phyloP scores from a whole-genome alignment of 1,140 invertebrate species.

The Drosophila ohnishii region DNA sequence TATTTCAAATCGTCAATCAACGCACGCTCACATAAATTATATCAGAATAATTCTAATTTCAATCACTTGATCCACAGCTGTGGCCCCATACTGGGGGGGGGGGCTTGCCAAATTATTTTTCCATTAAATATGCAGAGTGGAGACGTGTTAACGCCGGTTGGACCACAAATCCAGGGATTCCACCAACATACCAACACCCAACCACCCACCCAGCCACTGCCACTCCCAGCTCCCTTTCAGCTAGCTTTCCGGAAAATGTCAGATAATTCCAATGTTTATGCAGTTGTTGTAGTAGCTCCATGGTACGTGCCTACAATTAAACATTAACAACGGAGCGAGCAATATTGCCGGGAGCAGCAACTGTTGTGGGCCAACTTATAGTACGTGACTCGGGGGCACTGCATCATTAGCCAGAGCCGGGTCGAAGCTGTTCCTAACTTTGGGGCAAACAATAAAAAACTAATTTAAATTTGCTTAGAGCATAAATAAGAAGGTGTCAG shows the following conservation, averaged over 20 bases:
- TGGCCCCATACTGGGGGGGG: slow-evolving; percentile 1
- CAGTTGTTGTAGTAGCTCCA: slow-evolving; percentile 58
- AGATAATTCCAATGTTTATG: slow-evolving; percentile 69
- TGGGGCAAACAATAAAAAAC: slow-evolving; percentile 72
- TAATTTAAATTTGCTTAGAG: slow-evolving; percentile 79
- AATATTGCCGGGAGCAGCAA: slow-evolving; percentile 36
- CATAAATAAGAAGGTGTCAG: slow-evolving; percentile 74
- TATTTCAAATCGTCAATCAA: slow-evolving; percentile 10
- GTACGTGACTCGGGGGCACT: slow-evolving; percentile 70
- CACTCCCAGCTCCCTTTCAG: not conserved
- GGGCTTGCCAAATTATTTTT: slow-evolving; percentile 43
- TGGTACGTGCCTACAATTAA: slow-evolving; percentile 76
- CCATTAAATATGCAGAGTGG: slow-evolving; percentile 40
- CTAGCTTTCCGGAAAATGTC: slow-evolving; percentile 11
- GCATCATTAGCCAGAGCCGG: slow-evolving; percentile 65
- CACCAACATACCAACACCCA: not conserved
- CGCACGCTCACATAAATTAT: slow-evolving; percentile 16
- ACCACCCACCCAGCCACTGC: not conserved
- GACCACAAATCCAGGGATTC: slow-evolving; percentile 5
- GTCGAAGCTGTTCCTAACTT: slow-evolving; percentile 21
- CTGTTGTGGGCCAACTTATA: slow-evolving; percentile 53
- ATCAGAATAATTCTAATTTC: slow-evolving; percentile 24
- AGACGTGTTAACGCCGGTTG: slow-evolving; percentile 24
- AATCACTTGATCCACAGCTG: slow-evolving; percentile 39
- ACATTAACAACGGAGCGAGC: slow-evolving; percentile 56